Base-by-base conservation (phyloP, 2,797 vertebrate species). In the Takifugu ocellatus region DNA sequence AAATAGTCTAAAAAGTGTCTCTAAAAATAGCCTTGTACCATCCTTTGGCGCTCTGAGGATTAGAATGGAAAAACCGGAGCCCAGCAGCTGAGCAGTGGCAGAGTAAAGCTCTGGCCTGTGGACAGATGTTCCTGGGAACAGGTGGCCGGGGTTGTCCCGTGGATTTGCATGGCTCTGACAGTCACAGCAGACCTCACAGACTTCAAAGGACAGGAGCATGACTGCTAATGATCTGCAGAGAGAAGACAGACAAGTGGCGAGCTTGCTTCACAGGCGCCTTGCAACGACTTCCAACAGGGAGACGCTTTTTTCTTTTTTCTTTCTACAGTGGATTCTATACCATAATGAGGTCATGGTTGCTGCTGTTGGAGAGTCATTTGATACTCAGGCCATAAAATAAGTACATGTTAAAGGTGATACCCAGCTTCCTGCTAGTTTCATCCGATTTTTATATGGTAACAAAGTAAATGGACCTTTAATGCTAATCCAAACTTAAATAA, bases 81-180 rank as follows among this genome's bases (percentile, higher is more conserved):
- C 49, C 82, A 75, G 82, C 86, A 88, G 84, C 89, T 87, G 88
- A 86, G 62, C 68, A 25, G 64, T 51, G 65, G 55, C 45, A 15
- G 52, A 70, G 80, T 67, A 78, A 84, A 88, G 83, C 84, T 81
- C 68, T 43, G 42, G 72, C 55, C 82, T 21, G 64, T 51, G 76
- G 87, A 86, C 91, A 92, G 91, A 89, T 92, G 91, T 89, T 87
- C 70, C 57, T 17, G 61, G 56, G 76, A 91, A 89, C 90, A 92
- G 90, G 89, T 92, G 91, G 87, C 85, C 66, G 60, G 77, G 84
- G 83, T 87, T 89, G 87, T 90, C 81, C 79, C 71, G 67, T 73
- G 84, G 87, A 92, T 92, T 92, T 91, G 82, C 85, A 88, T 88
- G 84, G 81, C 79, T 84, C 70, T 89, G 90, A 91, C 85, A 88